Evolutionary conservation across 2,888 invertebrate species (phyloP), one percentile per base, ranked within the genome.

Genomic region (Dinocampus coccinellae): DNA sequence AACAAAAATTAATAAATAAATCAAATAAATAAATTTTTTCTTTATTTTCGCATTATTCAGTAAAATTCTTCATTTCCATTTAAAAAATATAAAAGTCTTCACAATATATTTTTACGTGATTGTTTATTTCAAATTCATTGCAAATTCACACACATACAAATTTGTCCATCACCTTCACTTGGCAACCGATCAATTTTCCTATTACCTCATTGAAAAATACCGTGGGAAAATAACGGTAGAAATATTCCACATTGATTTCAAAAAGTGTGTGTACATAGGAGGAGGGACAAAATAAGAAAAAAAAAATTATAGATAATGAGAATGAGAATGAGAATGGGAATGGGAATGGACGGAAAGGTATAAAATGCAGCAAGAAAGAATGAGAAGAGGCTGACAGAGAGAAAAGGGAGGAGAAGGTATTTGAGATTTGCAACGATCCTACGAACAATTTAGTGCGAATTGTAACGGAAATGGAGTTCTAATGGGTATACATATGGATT

Each of bases 381-480:
- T 47, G 22, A 42, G 73, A 72, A 75, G 74, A 55, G 55, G 60
- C 36, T 69, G 70, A 52, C 34, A 52, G 57, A 29, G n/a, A 13
- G 3, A n/a, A 6, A 24, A 57, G 11, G 1, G 26, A n/a, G 57
- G 11, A 24, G 11, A 57, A 6, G 57, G 7, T 10, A 4, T 26
- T 3, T n/a, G 9, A 7, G 55, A 53, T 24, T 66, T 66, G 61
- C 64, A 61, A 63, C 63, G 74, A 69, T 78, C 69, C 67, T 65
- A 74, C 72, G 77, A 80, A 79, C 76, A 82, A 81, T 78, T 81
- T 79, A 76, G 71, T 73, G 73, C 67, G 78, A 78, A 80, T 79
- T 81, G 76, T 63, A 78, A 78, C 74, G 64, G 75, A 52, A 77
- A 77, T 77, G 68, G 71, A 79, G 72, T 77, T 76, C 70, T 77